Base-by-base conservation (phyloP, 2,113 vertebrate species). In the Pelodiscus sinensis region DNA sequence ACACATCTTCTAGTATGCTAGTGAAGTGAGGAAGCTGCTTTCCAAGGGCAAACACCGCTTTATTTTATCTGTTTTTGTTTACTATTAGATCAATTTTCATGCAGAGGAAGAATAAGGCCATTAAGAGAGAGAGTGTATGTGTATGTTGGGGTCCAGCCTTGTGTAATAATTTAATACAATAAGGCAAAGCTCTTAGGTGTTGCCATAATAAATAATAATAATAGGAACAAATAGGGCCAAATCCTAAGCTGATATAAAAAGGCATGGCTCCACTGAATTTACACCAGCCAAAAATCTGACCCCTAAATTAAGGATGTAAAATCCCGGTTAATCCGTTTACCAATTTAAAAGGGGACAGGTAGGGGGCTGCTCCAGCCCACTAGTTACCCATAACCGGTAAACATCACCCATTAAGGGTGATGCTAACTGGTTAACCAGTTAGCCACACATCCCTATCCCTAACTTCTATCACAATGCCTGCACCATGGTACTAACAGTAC, bases 61-160 rank as follows among this genome's bases (percentile, higher is more conserved):
- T n/a, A 19, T 65, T 68, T 68, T 58, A 58, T 24, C 87, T 44
- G 44, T 44, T 90, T 94, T 85, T 91, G 55, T 90, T 93, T 89
- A 31, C 89, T 93, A 84, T 79, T 68, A 83, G 38, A 92, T 90
- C 79, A 27, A 15, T 44, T 93, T 93, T 56, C 91, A 58, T 57
- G 55, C 73, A 82, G 10, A 68, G 87, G 51, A 83, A 94, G 79
- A 82, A 86, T 25, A 56, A 92, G 54, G 50, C n/a, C 94, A 65
- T 38, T 87, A 2, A n/a, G 44, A 44, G 44, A 44, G 44, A 44
- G 44, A 44, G 2, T 65, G 8, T 15, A 15, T 2, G 2, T 65
- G 8, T 18, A 52, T 51, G 44, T 44, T 44, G 44, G 44, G 38
- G 38, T 21, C 75, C 38, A 60, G 11, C 7, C 56, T 75, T 44